These are phyloP conservation scores for Listronotus oregonensis DNA, from an alignment of 1,140 invertebrate genomes.

Conservation along the genomic window DNA sequence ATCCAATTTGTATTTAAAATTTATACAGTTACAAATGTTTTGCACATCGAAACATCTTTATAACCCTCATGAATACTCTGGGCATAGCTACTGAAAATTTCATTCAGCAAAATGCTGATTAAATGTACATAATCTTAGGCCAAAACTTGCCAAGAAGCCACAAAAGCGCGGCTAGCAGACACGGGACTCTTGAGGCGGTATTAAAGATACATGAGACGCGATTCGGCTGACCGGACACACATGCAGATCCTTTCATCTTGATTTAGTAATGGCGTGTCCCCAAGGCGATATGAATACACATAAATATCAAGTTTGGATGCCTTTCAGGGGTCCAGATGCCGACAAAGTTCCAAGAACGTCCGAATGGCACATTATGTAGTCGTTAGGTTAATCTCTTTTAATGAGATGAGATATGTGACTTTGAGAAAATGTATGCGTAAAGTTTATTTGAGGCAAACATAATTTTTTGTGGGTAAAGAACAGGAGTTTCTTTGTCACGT, in stretches of 20 bases:
- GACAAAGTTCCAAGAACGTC: slow-evolving; percentile 31
- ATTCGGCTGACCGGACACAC: slow-evolving; percentile 37
- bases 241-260: slow-evolving; percentile 39
- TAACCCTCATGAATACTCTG: slow-evolving; percentile 9
- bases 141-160: slow-evolving; percentile 37
- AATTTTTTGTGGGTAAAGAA: background rate
- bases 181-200: slow-evolving; percentile 23
- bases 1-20: too few relatives aligned
- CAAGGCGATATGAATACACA: slow-evolving; percentile 39
- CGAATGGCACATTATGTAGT: slow-evolving; percentile 26
- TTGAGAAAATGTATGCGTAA: background rate
- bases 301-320: slow-evolving; percentile 37
- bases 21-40: too few relatives aligned
- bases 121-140: slow-evolving; percentile 36
- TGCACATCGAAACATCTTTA: too few relatives aligned
- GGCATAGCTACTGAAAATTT: slow-evolving; percentile 8
- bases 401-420: slow-evolving; percentile 21
- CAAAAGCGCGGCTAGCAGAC: slow-evolving; percentile 27
- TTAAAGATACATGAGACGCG: slow-evolving; percentile 38
- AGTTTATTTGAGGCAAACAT: background rate
- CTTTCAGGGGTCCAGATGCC: slow-evolving; percentile 2
- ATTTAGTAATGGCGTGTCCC: slow-evolving; percentile 39
- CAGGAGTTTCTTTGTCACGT: too few relatives aligned
- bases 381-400: slow-evolving; percentile 30
- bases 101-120: slow-evolving; percentile 32